Evolutionary conservation across 2,113 vertebrate genomes (phyloP).

Genomic region (Forbesichthys papilliferus): DNA sequence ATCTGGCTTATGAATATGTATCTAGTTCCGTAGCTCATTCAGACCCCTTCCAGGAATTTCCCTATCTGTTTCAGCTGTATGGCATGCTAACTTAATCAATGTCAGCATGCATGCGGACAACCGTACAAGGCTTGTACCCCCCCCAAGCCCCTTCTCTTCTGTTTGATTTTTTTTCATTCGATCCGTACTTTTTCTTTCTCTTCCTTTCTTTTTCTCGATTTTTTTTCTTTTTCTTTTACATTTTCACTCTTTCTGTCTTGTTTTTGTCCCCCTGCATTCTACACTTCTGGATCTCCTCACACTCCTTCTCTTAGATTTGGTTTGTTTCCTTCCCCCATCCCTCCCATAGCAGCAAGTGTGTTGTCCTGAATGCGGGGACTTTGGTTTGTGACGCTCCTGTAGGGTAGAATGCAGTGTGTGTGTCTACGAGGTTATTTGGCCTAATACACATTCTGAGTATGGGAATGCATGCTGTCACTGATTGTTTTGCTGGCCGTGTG

Average conservation of each 20-base stretch:
- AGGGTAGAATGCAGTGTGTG: constrained; percentile 74
- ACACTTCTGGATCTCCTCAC: not conserved
- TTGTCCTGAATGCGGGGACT: constrained; percentile 77
- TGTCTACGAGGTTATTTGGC: constrained; percentile 38
- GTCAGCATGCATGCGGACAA: constrained; percentile 79
- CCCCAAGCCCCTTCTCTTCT: constrained; percentile 1
- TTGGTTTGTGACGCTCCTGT: constrained; percentile 68
- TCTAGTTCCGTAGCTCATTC: constrained; percentile 53
- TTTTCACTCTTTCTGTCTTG: no score
- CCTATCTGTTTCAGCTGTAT: constrained; percentile 75
- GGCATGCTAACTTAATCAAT: constrained; percentile 81
- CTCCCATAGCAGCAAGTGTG: constrained; percentile 68
- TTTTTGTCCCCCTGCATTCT: not conserved
- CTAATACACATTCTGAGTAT: constrained; percentile 58
- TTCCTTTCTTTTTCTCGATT: not conserved
- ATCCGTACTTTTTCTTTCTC: not conserved
- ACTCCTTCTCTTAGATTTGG: not conserved
- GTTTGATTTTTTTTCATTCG: not conserved
- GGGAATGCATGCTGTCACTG: constrained; percentile 70
- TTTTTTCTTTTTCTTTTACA: not conserved
- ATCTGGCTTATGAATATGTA: constrained; percentile 15
- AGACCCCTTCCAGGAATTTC: constrained; percentile 82
- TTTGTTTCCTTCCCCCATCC: constrained; percentile 22
- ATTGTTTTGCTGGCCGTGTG: constrained; percentile 61
- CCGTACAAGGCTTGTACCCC: constrained; percentile 67